These are phyloP conservation scores for Xylota segnis DNA, from an alignment of 2,888 invertebrate genomes.

Conservation along the genomic window DNA sequence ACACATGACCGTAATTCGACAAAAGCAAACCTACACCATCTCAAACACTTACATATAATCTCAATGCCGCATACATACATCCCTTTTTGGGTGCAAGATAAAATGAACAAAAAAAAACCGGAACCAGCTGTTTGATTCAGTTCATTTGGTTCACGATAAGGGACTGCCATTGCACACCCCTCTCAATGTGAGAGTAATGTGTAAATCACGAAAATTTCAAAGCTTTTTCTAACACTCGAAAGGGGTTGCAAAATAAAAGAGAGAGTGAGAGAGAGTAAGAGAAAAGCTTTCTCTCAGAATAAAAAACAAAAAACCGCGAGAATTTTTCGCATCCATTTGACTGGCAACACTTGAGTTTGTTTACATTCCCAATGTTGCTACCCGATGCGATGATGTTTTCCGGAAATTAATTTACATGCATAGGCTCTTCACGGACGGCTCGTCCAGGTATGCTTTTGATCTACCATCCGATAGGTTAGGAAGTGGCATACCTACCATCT, in stretches of 20 bases:
- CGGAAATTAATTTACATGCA: slow-evolving; percentile 37
- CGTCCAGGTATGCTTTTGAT: slow-evolving; percentile 7
- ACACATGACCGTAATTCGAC: neutral
- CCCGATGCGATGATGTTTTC: slow-evolving; percentile 2
- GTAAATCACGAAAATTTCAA: slow-evolving; percentile 2
- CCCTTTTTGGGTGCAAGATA: neutral
- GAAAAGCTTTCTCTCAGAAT: slow-evolving; percentile 24
- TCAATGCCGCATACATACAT: neutral
- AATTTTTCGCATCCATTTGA: neutral
- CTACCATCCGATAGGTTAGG: slow-evolving; percentile 1
- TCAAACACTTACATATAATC: neutral
- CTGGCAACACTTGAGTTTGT: slow-evolving; percentile 53
- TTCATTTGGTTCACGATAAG: neutral
- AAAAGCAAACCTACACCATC: slow-evolving; percentile 1
- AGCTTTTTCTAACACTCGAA: neutral
- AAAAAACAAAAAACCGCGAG: neutral
- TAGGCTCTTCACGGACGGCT: neutral
- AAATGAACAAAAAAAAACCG: neutral
- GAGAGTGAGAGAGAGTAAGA: neutral
- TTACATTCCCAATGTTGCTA: slow-evolving; percentile 36
- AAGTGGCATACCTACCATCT: neutral
- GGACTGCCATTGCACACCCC: neutral
- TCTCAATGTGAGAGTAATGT: neutral
- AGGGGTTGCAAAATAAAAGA: neutral
- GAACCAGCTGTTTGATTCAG: slow-evolving; percentile 45